Base-by-base conservation (phyloP, 2,888 invertebrate species). In the Drosophila siamana region DNA sequence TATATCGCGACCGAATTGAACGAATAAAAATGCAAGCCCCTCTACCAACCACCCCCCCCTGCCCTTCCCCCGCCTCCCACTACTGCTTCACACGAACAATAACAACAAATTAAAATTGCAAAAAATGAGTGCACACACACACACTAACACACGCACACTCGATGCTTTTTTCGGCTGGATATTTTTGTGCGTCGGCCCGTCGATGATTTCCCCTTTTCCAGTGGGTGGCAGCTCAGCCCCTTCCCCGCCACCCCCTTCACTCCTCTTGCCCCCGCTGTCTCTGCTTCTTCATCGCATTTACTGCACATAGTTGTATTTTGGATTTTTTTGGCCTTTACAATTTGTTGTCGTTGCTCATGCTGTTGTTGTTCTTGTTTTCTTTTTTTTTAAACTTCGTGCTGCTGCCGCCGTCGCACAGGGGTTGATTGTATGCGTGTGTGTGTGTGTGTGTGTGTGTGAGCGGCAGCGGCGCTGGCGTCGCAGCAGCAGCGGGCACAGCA, bases 121-220 rank as follows among this genome's bases (percentile, higher is more conserved):
- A 74, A 66, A 61, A 55, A 33, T 33, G 19, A 50, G 33, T 43
- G 24, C 40, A 15, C 46, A 43, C 55, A 43, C 47, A 61, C 52
- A 41, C 48, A 63, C 54, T 41, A 52, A 67, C 51, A 41, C 30
- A 30, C 8, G 19, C 13, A 3, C 24, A 6, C 11, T 13, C 54
- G 16, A 16, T 22, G 54, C 19, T 30, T 22, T 28, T 69, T 63
- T 69, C 44, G 66, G 59, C 60, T 60, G 41, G 8, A 11, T 68
- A 76, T 82, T 83, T 79, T 81, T 71, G 86, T 78, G 87, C 81
- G 81, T 86, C 84, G 78, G 70, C 56, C 50, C 67, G 70, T 78
- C 74, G 78, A 80, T 86, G 78, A 80, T 86, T 82, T 86, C 87
- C 86, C 81, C 84, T 84, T 78, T 86, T 72, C 59, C 7, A 56